Evolutionary conservation across 2,888 invertebrate species (phyloP), one percentile per base, ranked within the genome.

Genomic region (Phania funesta): DNA sequence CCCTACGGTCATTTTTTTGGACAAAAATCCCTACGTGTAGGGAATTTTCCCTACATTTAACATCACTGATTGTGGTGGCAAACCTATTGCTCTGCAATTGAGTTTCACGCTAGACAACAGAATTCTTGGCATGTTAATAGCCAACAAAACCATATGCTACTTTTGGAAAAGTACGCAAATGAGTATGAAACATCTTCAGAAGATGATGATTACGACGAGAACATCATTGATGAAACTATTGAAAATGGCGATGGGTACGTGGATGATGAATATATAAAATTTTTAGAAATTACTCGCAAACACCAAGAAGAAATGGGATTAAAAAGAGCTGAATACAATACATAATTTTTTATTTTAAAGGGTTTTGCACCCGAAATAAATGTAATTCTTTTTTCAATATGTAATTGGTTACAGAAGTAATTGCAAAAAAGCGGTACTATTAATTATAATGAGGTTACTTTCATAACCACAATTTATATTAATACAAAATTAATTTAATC

Each of bases 181-280:
- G 82, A 82, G 41, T 82, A 82, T 58, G 82, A 78, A 18, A 82
- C 82, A 20, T 82, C 82, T 2, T 81, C 81, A 2, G 67, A 68
- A 9, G 81, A 80, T 20, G 76, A 82, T n/a, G 76, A 77, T 1
- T 48, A 60, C 13, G 18, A 41, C 18, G 50, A 44, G 0, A 6
- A 32, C 26, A 9, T 1, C 9, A 41, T n/a, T 13, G 2, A 48
- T 6, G 35, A 20, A n/a, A 11, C 9, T 16, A n/a, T 16, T 26
- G 13, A 22, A 13, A 22, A 20, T 13, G 41, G 58, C 4, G 44
- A 64, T n/a, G n/a, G n/a, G 2, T 11, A 56, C 13, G 52, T 82
- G 20, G 78, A 82, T 20, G 50, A 52, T 20, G 82, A 78, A 46
- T 82, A 82, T 65, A 44, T 82, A 11, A 44, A 60, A 64, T 82